Conservation (phyloP, 2,888 invertebrate species). For the Tetranychus piercei region DNA sequence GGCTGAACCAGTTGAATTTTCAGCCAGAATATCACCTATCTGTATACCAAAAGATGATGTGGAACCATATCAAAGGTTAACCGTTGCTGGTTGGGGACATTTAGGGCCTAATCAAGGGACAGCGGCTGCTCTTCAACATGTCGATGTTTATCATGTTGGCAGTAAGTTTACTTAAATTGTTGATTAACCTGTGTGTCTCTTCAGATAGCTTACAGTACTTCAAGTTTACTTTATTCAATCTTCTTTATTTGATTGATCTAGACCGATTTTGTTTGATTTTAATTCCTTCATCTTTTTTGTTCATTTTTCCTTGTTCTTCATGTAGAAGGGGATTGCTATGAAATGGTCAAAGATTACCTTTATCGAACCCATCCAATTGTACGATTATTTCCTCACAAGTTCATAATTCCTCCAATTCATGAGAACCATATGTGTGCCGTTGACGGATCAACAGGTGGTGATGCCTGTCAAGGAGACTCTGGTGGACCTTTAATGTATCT, state of each 20-base stretch:
- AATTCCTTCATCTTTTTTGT: background rate
- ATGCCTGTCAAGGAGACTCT: conserved; percentile 26
- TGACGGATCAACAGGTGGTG: conserved; percentile 22
- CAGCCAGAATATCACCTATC: conserved; percentile 2
- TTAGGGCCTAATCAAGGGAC: conserved; percentile 9
- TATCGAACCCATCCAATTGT: conserved; percentile 10
- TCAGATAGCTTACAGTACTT: background rate
- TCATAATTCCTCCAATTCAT: conserved; percentile 6
- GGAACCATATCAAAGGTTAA: conserved; percentile 1
- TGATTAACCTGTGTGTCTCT: background rate
- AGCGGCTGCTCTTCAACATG: conserved; percentile 3
- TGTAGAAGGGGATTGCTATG: background rate
- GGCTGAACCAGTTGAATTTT: conserved; percentile 11
- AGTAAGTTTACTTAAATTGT: background rate
- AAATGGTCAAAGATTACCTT: conserved; percentile 5
- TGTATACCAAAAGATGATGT: conserved; percentile 4
- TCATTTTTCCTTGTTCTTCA: background rate
- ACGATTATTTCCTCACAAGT: background rate
- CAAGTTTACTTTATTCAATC: no score
- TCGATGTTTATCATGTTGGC: conserved; percentile 7
- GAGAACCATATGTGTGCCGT: conserved; percentile 24
- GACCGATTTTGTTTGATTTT: background rate
- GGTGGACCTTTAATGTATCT: conserved; percentile 25
- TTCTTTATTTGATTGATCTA: no score
- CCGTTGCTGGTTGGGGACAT: conserved; percentile 11